phyloP scores from a whole-genome alignment of 2,888 invertebrate species.

The Exephanes ischioxanthus region DNA sequence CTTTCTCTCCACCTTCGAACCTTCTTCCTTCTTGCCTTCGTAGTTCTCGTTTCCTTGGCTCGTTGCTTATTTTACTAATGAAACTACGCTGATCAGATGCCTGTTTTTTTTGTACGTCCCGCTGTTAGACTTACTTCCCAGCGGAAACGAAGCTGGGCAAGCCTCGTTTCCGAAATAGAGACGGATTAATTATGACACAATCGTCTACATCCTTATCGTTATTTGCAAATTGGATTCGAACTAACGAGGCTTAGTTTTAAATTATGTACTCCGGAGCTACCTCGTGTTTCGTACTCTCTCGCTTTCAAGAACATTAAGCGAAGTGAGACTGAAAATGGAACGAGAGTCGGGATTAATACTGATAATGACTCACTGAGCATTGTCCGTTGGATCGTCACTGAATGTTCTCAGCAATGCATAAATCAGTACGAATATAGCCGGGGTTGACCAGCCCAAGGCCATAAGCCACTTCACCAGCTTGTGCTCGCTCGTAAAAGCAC shows the following conservation, averaged over 20 bases:
- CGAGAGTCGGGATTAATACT: not conserved
- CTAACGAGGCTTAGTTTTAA: not conserved
- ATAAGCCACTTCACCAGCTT: constrained; percentile 93
- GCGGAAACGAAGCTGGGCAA: not conserved
- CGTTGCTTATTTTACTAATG: constrained; percentile 39
- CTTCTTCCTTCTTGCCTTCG: not conserved
- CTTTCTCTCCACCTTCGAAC: not conserved
- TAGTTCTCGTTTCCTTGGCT: not conserved
- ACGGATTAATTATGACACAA: constrained; percentile 21
- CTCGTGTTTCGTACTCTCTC: not conserved
- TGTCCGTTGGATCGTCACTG: constrained; percentile 85
- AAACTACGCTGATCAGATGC: constrained; percentile 35
- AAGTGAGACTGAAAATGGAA: not conserved
- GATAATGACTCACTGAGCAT: constrained; percentile 87
- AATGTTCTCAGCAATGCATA: constrained; percentile 89
- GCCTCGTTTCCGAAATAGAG: not conserved
- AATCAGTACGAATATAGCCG: constrained; percentile 88
- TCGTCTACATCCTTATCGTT: constrained; percentile 11
- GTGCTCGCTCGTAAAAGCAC: constrained; percentile 96
- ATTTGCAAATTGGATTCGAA: constrained; percentile 22
- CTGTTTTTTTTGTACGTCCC: not conserved
- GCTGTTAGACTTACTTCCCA: not conserved
- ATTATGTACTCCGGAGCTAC: not conserved
- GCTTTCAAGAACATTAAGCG: not conserved
- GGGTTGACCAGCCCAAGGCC: constrained; percentile 94